Base-by-base conservation (phyloP, 1,140 invertebrate species). In the Trypoxylus dichotomus region DNA sequence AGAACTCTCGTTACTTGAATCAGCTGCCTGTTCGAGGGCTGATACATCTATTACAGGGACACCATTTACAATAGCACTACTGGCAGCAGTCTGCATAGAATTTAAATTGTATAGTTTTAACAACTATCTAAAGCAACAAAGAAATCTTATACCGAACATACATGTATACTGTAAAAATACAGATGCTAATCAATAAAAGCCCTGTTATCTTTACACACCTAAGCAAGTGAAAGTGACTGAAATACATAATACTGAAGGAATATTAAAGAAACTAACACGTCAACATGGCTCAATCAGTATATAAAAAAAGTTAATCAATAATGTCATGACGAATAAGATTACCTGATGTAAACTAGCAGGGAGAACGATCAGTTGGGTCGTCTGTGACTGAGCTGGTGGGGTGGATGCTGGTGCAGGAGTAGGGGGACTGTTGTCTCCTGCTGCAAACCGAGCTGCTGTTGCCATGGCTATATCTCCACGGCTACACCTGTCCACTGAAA, bases 331-430 rank as follows among this genome's bases (percentile, higher is more conserved):
- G 42, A 29, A 74, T 24, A 75, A 54, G 27, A 79, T 76, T 85
- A 86, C 85, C 85, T 86, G 85, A 82, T 86, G 84, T 77, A 86
- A 79, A 84, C 85, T 85, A 79, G 85, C 85, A 80, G 85, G 85
- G 75, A 86, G 81, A 42, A 86, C 85, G 80, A 86, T 86, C 68
- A 86, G 84, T 81, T 85, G 84, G 37, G 85, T 84, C 71, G 84
- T 80, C 78, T 84, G 82, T 78, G 82, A 76, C 79, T 84, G 85
- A 43, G 80, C 81, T 74, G 85, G 83, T 78, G 85, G 84, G 77
- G 83, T 83, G 54, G 84, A 84, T 47, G 84, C 84, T 74, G 85
- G 83, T 29, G 84, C 81, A 73, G 85, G 83, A 68, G 85, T 84
- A 76, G 85, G 84, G 79, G 85, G 83, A 78, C 82, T 83, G 80